These are phyloP conservation scores for Numida meleagris DNA, from an alignment of 2,113 vertebrate species.

Conservation along the genomic window DNA sequence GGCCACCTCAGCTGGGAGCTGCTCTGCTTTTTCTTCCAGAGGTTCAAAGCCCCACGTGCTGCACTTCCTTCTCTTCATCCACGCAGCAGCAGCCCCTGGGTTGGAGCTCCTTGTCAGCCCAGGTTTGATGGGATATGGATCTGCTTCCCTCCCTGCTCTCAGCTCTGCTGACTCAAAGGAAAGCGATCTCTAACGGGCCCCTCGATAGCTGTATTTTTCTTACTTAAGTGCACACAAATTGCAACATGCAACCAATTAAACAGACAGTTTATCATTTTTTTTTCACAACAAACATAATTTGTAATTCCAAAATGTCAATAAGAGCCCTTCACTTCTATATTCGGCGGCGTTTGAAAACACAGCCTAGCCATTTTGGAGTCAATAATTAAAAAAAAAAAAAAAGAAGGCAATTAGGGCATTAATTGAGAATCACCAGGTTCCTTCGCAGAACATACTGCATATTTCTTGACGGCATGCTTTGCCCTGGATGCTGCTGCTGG, in stretches of 20 bases:
- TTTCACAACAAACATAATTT: slow-evolving; percentile 44
- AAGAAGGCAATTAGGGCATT: slow-evolving; percentile 24
- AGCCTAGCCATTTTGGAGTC: background rate
- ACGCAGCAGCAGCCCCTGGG: background rate
- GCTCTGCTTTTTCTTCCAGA: background rate
- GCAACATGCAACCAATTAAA: slow-evolving; percentile 67
- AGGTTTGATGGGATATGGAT: slow-evolving; percentile 57
- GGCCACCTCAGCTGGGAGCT: background rate
- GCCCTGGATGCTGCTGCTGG: background rate
- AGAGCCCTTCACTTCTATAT: slow-evolving; percentile 1
- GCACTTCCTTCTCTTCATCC: background rate
- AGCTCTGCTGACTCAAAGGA: slow-evolving; percentile 65
- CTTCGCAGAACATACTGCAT: background rate
- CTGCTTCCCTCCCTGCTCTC: slow-evolving; percentile 8
- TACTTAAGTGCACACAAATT: slow-evolving; percentile 66
- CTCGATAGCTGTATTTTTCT: slow-evolving; percentile 51
- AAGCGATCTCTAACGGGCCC: slow-evolving; percentile 53
- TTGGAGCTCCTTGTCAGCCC: background rate
- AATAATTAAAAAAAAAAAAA: background rate
- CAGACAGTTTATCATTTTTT: slow-evolving; percentile 29
- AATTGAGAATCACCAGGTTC: slow-evolving; percentile 29
- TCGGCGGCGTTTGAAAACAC: background rate
- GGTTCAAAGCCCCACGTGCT: background rate
- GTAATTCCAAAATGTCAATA: slow-evolving; percentile 56
- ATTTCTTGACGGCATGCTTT: background rate